Percentiles rank a stretch among this genome's conserved stretches.
Conservation (phyloP, 2,113 vertebrate genomes). For the Aptenodytes patagonicus region DNA sequence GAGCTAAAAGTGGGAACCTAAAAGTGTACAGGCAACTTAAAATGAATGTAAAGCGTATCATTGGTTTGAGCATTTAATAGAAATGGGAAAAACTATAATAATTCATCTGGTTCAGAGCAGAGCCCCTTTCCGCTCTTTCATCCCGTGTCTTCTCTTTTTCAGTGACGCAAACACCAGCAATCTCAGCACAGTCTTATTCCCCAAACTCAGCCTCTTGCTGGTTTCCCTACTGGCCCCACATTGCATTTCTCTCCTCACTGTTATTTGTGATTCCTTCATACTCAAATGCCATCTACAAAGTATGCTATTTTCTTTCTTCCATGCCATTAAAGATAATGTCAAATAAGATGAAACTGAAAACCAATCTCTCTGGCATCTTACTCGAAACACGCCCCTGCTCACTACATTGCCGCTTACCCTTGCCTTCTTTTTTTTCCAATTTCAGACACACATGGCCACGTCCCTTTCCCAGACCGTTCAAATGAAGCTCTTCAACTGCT, state of each 20-base stretch:
- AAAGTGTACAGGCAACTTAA: neutral
- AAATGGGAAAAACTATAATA: neutral
- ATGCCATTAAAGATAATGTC: slow-evolving; percentile 56
- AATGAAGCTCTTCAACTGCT: neutral
- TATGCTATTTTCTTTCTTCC: slow-evolving; percentile 58
- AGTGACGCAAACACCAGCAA: neutral
- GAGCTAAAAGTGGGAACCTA: neutral
- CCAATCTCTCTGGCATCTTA: slow-evolving; percentile 1
- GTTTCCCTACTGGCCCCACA: neutral
- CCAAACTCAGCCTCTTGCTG: neutral
- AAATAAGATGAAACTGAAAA: slow-evolving; percentile 42
- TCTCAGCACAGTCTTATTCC: neutral
- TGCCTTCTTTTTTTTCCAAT: neutral
- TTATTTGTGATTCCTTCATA: slow-evolving; percentile 35
- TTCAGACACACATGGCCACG: neutral
- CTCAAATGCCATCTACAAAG: slow-evolving; percentile 28
- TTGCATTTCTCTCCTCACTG: neutral
- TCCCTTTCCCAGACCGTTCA: neutral
- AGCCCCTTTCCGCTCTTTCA: neutral
- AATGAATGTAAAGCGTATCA: neutral
- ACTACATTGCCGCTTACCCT: neutral
- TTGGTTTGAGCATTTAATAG: neutral
- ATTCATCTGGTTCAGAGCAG: neutral
- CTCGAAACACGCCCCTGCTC: neutral
- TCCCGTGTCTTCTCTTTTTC: neutral